A percentile compares a stretch with the other conserved stretches of the same genome.
Evolutionary conservation across 2,113 vertebrate species (phyloP).

Genomic region (Etheostoma cragini): DNA sequence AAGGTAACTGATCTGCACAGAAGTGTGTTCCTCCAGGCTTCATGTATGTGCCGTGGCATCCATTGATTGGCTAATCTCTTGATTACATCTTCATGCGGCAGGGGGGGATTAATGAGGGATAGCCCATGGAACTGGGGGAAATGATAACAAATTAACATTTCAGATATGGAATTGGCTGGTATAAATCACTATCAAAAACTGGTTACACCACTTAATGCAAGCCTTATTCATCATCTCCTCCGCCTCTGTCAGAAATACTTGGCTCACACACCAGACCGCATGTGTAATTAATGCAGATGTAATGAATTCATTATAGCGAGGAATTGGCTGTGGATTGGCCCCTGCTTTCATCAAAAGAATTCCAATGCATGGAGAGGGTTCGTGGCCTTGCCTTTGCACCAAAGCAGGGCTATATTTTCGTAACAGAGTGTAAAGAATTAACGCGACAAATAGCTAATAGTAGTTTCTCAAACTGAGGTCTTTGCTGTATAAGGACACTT

Average conservation of each 20-base stretch:
- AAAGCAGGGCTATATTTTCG: constrained; percentile 39
- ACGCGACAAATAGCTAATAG: constrained; percentile 45
- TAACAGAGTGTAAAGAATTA: constrained; percentile 33
- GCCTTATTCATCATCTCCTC: constrained; percentile 77
- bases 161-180: constrained; percentile 80
- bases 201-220: constrained; percentile 80
- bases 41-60: constrained; percentile 19
- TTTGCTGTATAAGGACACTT: constrained; percentile 17
- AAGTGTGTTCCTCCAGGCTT: constrained; percentile 35
- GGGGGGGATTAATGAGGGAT: constrained; percentile 80
- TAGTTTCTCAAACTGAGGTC: not conserved
- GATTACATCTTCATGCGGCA: constrained; percentile 73
- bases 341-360: constrained; percentile 66
- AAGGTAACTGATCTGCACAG: constrained; percentile 47
- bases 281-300: constrained; percentile 81
- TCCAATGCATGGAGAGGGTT: constrained; percentile 46
- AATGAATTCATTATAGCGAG: constrained; percentile 76
- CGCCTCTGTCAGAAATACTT: constrained; percentile 72
- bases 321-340: constrained; percentile 72
- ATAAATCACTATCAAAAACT: constrained; percentile 83
- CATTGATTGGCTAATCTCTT: constrained; percentile 72
- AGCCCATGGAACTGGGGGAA: constrained; percentile 80
- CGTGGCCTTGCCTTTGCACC: constrained; percentile 37
- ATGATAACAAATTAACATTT: constrained; percentile 84
- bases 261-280: constrained; percentile 59